Percentiles rank a stretch among this genome's conserved stretches.
phyloP scores from a whole-genome alignment of 2,797 vertebrate species.

The Xerus rutilus region DNA sequence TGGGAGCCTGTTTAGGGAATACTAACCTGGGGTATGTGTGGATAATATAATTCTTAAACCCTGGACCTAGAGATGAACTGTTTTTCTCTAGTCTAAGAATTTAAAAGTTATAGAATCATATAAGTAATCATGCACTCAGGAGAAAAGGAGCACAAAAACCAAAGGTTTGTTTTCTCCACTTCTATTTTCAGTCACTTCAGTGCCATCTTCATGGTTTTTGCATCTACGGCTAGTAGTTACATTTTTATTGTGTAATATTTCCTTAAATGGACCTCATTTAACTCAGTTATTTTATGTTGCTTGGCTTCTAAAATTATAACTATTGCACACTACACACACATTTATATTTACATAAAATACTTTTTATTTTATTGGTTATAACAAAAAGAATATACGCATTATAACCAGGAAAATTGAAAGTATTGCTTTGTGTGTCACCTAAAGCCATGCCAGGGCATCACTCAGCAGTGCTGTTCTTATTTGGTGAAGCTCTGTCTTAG shows the following conservation, averaged over 20 bases:
- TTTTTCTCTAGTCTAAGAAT: background rate
- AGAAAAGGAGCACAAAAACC: background rate
- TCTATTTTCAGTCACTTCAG: background rate
- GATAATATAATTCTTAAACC: background rate
- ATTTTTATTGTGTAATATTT: background rate
- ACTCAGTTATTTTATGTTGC: background rate
- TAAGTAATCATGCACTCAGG: background rate
- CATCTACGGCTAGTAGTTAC: background rate
- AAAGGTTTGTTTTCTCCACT: background rate
- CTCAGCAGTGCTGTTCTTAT: background rate
- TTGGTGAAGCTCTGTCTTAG: background rate
- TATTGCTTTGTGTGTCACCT: background rate
- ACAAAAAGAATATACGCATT: background rate
- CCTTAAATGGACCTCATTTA: background rate
- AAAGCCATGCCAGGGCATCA: background rate
- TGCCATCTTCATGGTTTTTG: background rate
- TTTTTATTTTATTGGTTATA: conserved; percentile 10
- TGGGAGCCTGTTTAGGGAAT: background rate
- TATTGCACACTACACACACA: background rate
- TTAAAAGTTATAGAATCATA: background rate
- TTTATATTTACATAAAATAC: background rate
- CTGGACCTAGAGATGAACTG: background rate
- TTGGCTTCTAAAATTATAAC: background rate
- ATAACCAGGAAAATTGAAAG: background rate
- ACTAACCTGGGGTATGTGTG: background rate